Percentiles rank a stretch among this genome's conserved stretches.
These are phyloP conservation scores for Bagarius yarrelli DNA, from an alignment of 2,113 vertebrate genomes.

Conservation along the genomic window DNA sequence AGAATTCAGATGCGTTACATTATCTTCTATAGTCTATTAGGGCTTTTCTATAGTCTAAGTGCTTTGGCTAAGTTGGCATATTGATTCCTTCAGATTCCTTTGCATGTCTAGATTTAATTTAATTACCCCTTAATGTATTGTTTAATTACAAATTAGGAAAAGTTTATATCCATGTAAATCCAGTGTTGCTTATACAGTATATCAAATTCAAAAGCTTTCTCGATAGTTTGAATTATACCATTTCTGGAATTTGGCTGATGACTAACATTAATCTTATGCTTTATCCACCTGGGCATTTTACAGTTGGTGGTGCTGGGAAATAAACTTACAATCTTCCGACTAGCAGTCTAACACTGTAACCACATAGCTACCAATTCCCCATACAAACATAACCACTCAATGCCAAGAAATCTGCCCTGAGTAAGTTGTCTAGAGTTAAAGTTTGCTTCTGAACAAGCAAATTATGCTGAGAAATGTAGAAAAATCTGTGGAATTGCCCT, in stretches of 20 bases:
- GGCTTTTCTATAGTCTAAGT: neutral
- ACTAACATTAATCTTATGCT: too few species aligned
- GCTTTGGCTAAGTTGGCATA: neutral
- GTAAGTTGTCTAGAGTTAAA: neutral
- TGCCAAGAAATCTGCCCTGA: neutral
- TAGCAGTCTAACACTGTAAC: too few species aligned
- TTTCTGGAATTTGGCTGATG: too few species aligned
- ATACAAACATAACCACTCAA: neutral
- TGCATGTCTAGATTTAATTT: neutral
- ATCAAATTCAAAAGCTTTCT: too few species aligned
- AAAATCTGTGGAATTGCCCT: conserved; percentile 33
- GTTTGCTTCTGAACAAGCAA: conserved; percentile 8
- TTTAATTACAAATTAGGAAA: neutral
- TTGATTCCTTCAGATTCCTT: too few species aligned
- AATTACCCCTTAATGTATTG: neutral
- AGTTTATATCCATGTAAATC: neutral
- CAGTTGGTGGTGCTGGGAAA: too few species aligned
- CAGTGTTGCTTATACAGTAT: too few species aligned
- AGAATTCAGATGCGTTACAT: neutral
- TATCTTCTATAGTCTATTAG: neutral
- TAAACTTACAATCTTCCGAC: too few species aligned
- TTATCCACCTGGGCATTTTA: too few species aligned
- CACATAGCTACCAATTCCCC: too few species aligned
- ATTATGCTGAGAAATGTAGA: neutral
- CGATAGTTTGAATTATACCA: too few species aligned